phyloP scores from a whole-genome alignment of 2,888 invertebrate species.

The Machimus atricapillus region DNA sequence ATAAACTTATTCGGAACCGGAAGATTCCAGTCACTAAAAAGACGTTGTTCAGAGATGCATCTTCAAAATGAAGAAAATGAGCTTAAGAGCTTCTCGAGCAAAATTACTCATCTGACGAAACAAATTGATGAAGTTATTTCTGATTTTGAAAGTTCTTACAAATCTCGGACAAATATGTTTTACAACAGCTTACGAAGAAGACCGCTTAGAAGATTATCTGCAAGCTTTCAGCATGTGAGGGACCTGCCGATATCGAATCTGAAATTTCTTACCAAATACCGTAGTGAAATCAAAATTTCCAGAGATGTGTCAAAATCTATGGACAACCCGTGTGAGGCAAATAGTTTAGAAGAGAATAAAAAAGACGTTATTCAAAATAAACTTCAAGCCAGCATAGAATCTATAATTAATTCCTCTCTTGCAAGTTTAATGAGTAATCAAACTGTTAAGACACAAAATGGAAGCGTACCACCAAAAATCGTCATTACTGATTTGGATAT shows the following conservation, averaged over 20 bases:
- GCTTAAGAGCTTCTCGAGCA: neutral
- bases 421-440: neutral
- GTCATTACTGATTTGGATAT: neutral
- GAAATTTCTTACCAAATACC: neutral
- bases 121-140: neutral
- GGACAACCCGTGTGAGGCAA: neutral
- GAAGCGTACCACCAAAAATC: neutral
- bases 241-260: neutral
- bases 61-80: neutral
- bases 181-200: neutral
- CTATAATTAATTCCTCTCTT: neutral
- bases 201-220: neutral
- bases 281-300: neutral
- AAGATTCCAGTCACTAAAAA: neutral
- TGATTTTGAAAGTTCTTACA: neutral
- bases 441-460: neutral
- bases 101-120: neutral
- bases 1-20: neutral
- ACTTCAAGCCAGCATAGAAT: neutral
- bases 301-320: neutral
- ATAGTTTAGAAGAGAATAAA: neutral
- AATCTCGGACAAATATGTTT: neutral
- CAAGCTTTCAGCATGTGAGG: neutral
- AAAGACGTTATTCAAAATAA: neutral
- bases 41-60: neutral